Conservation (phyloP, 2,797 vertebrate genomes). For the Cirrhinus mrigala region DNA sequence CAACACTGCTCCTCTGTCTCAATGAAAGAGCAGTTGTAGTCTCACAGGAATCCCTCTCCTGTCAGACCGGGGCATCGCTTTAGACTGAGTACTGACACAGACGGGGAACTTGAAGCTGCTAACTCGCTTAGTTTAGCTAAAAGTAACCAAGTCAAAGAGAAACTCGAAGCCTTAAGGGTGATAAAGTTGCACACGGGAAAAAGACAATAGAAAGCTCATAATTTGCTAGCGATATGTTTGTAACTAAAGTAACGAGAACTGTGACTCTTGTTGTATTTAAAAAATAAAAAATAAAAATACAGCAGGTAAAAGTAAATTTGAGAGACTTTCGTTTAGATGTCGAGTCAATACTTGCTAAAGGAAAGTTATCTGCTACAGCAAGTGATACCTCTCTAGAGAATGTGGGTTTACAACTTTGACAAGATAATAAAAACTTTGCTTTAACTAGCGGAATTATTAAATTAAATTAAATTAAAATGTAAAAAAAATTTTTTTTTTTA, state of each 20-base stretch:
- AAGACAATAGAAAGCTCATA: conserved; percentile 50
- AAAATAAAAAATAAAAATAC: conserved; percentile 12
- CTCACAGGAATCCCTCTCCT: conserved; percentile 56
- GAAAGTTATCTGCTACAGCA: conserved; percentile 10
- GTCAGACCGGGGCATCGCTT: conserved; percentile 56
- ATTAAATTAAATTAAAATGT: not conserved
- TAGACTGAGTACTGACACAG: conserved; percentile 56
- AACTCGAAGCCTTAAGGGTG: conserved; percentile 49
- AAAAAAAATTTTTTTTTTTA: too few relatives aligned
- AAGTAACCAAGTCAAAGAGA: conserved; percentile 50
- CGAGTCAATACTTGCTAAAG: conserved; percentile 12
- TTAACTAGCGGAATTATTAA: not conserved
- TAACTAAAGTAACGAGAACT: not conserved
- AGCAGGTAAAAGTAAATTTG: conserved; percentile 11
- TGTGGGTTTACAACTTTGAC: not conserved
- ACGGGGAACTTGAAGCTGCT: conserved; percentile 40
- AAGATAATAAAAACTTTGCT: not conserved
- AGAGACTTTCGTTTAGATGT: conserved; percentile 42
- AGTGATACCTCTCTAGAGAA: not conserved
- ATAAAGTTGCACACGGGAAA: conserved; percentile 46
- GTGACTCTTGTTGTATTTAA: not conserved
- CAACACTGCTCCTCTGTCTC: conserved; percentile 58
- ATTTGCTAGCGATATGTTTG: conserved; percentile 34
- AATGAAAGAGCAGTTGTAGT: conserved; percentile 60
- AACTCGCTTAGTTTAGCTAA: conserved; percentile 59